Percentiles rank a stretch among this genome's conserved stretches.
Evolutionary conservation across 2,888 invertebrate genomes (phyloP).

Genomic region (Ochlodes sylvanus): DNA sequence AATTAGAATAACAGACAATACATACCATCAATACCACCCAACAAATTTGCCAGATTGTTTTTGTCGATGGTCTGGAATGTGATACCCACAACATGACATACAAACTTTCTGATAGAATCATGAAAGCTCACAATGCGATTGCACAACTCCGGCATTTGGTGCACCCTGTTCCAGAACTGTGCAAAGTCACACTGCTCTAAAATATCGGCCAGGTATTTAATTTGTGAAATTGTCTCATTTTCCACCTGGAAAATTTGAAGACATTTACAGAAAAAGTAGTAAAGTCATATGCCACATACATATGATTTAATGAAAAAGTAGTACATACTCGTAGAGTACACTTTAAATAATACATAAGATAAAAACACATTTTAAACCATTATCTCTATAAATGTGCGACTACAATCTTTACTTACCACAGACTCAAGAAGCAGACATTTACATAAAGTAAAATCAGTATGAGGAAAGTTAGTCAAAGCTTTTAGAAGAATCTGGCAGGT

Average conservation of each 20-base stretch:
- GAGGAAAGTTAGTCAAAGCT: constrained; percentile 98
- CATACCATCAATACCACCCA: constrained; percentile 95
- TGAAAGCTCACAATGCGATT: constrained; percentile 94
- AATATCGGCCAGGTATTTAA: constrained; percentile 95
- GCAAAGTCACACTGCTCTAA: constrained; percentile 97
- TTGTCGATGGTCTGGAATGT: constrained; percentile 98
- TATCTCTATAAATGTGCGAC: too few species aligned
- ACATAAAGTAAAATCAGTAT: constrained; percentile 98
- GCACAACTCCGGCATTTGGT: constrained; percentile 90
- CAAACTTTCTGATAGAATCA: constrained; percentile 97
- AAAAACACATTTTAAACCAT: too few species aligned
- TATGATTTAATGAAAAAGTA: background rate
- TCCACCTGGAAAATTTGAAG: too few species aligned
- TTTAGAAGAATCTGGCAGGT: constrained; percentile 96
- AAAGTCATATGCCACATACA: background rate
- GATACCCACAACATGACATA: constrained; percentile 98
- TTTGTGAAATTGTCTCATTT: constrained; percentile 94
- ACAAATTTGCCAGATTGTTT: constrained; percentile 90
- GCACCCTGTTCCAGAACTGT: constrained; percentile 94
- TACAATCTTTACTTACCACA: constrained; percentile 67
- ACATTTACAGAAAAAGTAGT: constrained; percentile 45
- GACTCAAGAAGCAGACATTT: constrained; percentile 96
- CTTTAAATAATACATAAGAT: too few species aligned
- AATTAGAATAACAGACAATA: constrained; percentile 38
- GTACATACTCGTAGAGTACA: too few species aligned